phyloP scores from a whole-genome alignment of 2,888 invertebrate species.

The Agrypnus murinus region DNA sequence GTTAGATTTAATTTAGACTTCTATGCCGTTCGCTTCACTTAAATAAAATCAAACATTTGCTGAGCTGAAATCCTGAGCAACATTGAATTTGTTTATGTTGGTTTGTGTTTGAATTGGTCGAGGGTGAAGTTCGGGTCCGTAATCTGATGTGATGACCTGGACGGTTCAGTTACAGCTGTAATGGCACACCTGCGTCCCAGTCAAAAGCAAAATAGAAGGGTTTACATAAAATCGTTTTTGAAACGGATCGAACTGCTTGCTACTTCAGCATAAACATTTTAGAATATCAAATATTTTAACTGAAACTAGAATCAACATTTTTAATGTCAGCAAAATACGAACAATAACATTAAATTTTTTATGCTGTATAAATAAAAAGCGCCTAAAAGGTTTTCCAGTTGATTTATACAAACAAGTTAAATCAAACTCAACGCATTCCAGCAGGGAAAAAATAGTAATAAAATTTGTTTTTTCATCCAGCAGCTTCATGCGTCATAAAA shows the following conservation, averaged over 20 bases:
- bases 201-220: conserved; percentile 32
- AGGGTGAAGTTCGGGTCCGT: conserved; percentile 46
- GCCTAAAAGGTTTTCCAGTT: too few species aligned
- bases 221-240: conserved; percentile 47
- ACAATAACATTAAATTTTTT: background rate
- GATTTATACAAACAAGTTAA: too few species aligned
- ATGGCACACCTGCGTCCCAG: conserved; percentile 54
- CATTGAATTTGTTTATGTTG: conserved; percentile 43
- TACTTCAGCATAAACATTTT: conserved; percentile 23
- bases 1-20: too few species aligned
- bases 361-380: background rate
- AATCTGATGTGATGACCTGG: conserved; percentile 55
- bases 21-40: background rate
- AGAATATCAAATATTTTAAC: conserved; percentile 31
- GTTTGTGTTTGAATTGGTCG: conserved; percentile 35
- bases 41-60: conserved; percentile 43
- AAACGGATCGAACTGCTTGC: conserved; percentile 40
- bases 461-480: too few species aligned
- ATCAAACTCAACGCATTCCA: too few species aligned
- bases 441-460: background rate
- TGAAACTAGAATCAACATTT: conserved; percentile 20
- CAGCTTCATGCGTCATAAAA: too few species aligned
- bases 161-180: conserved; percentile 54
- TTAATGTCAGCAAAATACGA: conserved; percentile 20
- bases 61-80: conserved; percentile 26